Conservation (phyloP, 2,113 vertebrate genomes). For the Misgurnus mizolepis region DNA sequence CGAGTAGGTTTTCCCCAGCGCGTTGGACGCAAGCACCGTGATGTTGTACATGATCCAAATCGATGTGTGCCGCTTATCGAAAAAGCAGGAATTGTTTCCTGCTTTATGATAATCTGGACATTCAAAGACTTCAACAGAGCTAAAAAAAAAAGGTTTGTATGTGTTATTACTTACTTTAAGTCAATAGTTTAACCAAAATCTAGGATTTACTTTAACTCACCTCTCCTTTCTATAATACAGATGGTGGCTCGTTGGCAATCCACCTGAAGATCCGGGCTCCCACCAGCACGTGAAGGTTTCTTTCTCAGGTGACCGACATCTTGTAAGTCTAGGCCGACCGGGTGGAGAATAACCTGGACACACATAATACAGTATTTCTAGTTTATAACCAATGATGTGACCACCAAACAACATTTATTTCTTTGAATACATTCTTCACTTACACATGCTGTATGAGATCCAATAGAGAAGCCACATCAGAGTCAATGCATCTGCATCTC, state of each 20-base stretch:
- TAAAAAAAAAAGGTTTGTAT: constrained; percentile 44
- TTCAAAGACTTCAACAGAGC: constrained; percentile 68
- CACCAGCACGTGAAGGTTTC: constrained; percentile 94
- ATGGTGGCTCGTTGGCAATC: constrained; percentile 79
- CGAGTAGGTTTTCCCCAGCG: constrained; percentile 78
- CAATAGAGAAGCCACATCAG: constrained; percentile 55
- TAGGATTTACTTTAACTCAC: constrained; percentile 66
- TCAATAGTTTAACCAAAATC: background rate
- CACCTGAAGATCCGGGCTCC: constrained; percentile 83
- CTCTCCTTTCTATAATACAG: constrained; percentile 82
- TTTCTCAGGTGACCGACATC: constrained; percentile 86
- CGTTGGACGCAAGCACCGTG: constrained; percentile 81
- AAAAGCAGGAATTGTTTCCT: constrained; percentile 88
- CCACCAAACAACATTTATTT: no score
- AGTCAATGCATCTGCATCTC: constrained; percentile 35
- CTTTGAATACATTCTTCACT: constrained; percentile 41
- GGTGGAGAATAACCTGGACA: constrained; percentile 80
- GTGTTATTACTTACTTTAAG: background rate
- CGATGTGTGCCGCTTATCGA: constrained; percentile 81
- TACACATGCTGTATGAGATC: constrained; percentile 54
- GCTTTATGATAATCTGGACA: constrained; percentile 87
- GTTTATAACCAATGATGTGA: no score
- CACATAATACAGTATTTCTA: background rate
- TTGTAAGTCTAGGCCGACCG: constrained; percentile 77
- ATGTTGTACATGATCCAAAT: constrained; percentile 84